phyloP scores from a whole-genome alignment of 53 echinoderm and acorn worm genomes.

The Stichopus horrens region DNA sequence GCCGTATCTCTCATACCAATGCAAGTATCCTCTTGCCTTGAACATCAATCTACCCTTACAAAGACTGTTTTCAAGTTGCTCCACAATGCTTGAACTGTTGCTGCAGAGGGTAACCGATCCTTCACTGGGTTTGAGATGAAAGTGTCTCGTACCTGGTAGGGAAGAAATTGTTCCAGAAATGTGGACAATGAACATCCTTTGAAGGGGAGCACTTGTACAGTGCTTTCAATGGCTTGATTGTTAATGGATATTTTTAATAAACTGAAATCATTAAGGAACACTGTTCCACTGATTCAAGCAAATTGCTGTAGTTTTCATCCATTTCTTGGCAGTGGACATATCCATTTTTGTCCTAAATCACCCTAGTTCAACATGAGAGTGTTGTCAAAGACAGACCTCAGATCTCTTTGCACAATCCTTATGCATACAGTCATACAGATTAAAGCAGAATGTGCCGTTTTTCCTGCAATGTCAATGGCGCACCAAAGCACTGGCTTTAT shows the following conservation, averaged over 20 bases:
- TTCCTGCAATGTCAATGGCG: too few species aligned
- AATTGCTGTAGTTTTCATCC: too few species aligned
- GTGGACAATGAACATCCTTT: background rate
- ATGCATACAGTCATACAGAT: too few species aligned
- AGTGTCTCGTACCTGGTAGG: slow-evolving; percentile 52
- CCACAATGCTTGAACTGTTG: slow-evolving; percentile 55
- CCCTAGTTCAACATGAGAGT: too few species aligned
- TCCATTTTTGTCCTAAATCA: too few species aligned
- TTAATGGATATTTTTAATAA: background rate
- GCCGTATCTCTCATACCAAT: slow-evolving; percentile 79
- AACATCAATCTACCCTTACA: slow-evolving; percentile 68
- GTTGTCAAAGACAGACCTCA: too few species aligned
- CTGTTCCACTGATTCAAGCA: too few species aligned
- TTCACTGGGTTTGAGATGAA: slow-evolving; percentile 39
- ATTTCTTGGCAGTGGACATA: too few species aligned
- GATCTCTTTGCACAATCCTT: too few species aligned
- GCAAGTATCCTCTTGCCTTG: slow-evolving; percentile 74
- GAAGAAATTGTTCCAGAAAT: background rate
- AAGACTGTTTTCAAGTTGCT: slow-evolving; percentile 33
- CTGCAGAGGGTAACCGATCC: slow-evolving; percentile 62
- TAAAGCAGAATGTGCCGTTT: too few species aligned
- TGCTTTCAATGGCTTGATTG: background rate
- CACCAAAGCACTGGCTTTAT: too few species aligned
- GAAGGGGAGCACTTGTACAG: background rate
- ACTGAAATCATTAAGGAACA: background rate